phyloP scores from a whole-genome alignment of 2,797 vertebrate species.

The Crypturellus tataupa region DNA sequence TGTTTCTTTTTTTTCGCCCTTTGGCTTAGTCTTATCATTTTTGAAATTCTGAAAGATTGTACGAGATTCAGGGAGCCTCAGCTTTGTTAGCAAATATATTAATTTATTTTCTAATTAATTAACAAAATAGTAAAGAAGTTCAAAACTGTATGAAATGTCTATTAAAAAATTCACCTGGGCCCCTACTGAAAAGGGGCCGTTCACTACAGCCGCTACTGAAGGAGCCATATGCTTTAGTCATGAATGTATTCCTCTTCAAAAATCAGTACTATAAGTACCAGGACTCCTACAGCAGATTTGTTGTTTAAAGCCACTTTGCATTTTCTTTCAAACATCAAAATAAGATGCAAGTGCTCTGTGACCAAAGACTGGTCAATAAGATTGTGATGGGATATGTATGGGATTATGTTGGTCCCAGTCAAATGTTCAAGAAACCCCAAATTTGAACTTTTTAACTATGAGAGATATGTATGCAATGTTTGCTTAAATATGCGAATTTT shows the following conservation, averaged over 20 bases:
- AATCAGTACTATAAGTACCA: background rate
- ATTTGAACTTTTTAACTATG: background rate
- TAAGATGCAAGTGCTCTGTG: background rate
- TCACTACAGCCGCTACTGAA: too few relatives aligned
- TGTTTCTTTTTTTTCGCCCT: background rate
- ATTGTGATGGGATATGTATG: background rate
- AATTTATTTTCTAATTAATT: background rate
- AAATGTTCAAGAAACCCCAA: background rate
- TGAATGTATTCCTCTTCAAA: background rate
- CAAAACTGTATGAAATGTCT: background rate
- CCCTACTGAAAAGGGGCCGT: background rate
- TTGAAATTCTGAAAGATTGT: background rate
- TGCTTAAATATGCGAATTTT: too few relatives aligned
- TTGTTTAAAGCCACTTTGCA: constrained; percentile 7
- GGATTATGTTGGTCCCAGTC: background rate
- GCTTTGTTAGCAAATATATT: background rate
- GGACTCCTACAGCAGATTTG: background rate
- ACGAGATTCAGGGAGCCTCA: background rate
- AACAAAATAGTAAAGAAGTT: background rate
- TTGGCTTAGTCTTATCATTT: background rate
- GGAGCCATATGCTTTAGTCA: background rate
- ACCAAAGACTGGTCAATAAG: background rate
- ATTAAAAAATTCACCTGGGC: background rate
- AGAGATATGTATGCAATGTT: background rate
- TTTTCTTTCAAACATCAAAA: background rate